phyloP scores from a whole-genome alignment of 2,797 vertebrate genomes.

The Pygocentrus nattereri region DNA sequence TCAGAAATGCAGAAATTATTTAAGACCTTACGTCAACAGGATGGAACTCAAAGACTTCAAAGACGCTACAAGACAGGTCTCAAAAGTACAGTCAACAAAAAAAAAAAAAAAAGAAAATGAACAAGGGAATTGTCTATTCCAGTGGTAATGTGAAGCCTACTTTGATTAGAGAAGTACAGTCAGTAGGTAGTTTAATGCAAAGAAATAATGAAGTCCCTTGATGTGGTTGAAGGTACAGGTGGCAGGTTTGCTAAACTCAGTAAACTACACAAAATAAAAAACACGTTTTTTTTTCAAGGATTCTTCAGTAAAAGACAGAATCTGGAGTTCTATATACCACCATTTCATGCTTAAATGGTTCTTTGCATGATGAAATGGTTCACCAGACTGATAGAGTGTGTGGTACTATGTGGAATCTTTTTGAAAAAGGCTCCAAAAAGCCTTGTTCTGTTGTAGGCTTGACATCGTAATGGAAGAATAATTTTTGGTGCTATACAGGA shows the following conservation, averaged over 20 bases:
- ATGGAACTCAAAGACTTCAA: slow-evolving; percentile 46
- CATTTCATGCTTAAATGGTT: too few relatives aligned
- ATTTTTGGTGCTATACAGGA: too few relatives aligned
- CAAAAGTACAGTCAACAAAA: slow-evolving; percentile 40
- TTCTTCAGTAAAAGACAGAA: too few relatives aligned
- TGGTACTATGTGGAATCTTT: too few relatives aligned
- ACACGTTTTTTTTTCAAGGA: too few relatives aligned
- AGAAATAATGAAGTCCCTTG: slow-evolving; percentile 42
- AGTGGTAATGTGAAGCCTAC: slow-evolving; percentile 4
- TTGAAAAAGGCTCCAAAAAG: too few relatives aligned
- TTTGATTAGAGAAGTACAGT: slow-evolving; percentile 23
- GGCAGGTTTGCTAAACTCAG: slow-evolving; percentile 7
- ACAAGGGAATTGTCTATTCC: slow-evolving; percentile 33
- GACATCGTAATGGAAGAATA: too few relatives aligned
- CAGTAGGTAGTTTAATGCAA: slow-evolving; percentile 4
- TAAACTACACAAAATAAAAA: background rate
- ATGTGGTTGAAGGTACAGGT: slow-evolving; percentile 19
- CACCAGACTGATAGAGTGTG: too few relatives aligned
- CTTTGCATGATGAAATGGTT: too few relatives aligned
- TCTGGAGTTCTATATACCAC: too few relatives aligned
- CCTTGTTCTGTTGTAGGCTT: too few relatives aligned
- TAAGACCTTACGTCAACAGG: slow-evolving; percentile 49
- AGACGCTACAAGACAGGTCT: slow-evolving; percentile 45
- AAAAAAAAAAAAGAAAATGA: slow-evolving; percentile 8
- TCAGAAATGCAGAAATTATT: slow-evolving; percentile 50